Percentiles rank a stretch among this genome's conserved stretches.
phyloP scores from a whole-genome alignment of 2,797 vertebrate species.

The Danio tinwini region DNA sequence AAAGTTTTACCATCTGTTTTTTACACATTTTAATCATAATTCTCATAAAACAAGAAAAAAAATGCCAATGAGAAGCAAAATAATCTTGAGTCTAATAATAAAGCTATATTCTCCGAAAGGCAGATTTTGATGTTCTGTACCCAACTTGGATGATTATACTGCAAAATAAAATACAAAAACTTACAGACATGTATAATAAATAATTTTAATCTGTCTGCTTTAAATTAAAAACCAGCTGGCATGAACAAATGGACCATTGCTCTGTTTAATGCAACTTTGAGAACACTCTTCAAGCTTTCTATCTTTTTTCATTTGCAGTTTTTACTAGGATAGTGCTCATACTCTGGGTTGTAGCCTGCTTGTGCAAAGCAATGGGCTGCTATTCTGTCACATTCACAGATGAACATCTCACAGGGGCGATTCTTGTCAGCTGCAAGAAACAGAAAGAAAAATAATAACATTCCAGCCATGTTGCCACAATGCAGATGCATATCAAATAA shows the following conservation, averaged over 20 bases:
- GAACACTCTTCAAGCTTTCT: background rate
- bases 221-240: background rate
- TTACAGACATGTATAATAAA: background rate
- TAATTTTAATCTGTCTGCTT: background rate
- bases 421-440: conserved; percentile 67
- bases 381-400: conserved; percentile 84
- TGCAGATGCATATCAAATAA: background rate
- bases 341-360: conserved; percentile 60
- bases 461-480: background rate
- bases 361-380: conserved; percentile 81
- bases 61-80: no score
- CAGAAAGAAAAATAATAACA: background rate
- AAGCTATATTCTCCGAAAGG: background rate
- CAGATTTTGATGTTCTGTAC: no score
- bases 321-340: conserved; percentile 53
- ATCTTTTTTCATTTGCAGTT: conserved; percentile 63
- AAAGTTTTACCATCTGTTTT: no score
- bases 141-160: background rate
- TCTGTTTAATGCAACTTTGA: conserved; percentile 25
- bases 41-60: no score
- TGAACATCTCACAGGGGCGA: conserved; percentile 68
- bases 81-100: no score
- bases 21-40: no score
- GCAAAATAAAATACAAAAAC: background rate
- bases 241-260: background rate